Base-by-base conservation (phyloP, 2,113 vertebrate species). In the Hypomesus transpacificus region DNA sequence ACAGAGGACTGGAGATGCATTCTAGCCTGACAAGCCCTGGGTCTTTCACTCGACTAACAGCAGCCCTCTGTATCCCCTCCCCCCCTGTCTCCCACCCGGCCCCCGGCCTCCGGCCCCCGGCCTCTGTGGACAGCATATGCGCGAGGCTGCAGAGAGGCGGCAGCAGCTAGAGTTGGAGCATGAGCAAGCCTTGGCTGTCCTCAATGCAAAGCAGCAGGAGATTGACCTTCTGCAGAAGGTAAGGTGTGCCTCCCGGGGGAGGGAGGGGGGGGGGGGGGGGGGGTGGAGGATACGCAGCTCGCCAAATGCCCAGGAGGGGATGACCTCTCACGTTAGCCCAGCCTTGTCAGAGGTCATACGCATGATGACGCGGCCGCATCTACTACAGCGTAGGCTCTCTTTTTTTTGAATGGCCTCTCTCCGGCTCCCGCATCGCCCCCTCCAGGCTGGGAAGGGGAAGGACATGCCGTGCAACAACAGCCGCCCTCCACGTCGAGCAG, bases 101-200 rank as follows among this genome's bases (percentile, higher is more conserved):
- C 71, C 63, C 53, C 24, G 68, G 70, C 80, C 72, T 76, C 85
- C 76, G 70, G 74, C 75, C 71, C 64, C 53, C 21, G 69, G 69
- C 80, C 80, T 81, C 82, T 78, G 80, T 18, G 81, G 84, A 75
- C 92, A 98, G 97, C 97, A 99, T 92, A 99, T 99, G 97, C 95
- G 97, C 67, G 96, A 98, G 94, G 95, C 96, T 88, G 97, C 96
- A 39, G 96, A 97, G 71, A 92, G 97, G 92, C 91, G 96, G 94
- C 97, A 98, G 93, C 97, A 98, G 92, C 92, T 99, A 93, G 95
- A 98, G 86, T 80, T 96, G 91, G 97, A 98, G 95, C 96, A 98
- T 98, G 97, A 96, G 89, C 95, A 98, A 88, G 97, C 97, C 88
- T 92, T 99, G 96, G 96, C 94, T 79, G 93, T 95, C 57, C 96